phyloP scores from a whole-genome alignment of 2,113 vertebrate genomes.

The Neotoma lepida region DNA sequence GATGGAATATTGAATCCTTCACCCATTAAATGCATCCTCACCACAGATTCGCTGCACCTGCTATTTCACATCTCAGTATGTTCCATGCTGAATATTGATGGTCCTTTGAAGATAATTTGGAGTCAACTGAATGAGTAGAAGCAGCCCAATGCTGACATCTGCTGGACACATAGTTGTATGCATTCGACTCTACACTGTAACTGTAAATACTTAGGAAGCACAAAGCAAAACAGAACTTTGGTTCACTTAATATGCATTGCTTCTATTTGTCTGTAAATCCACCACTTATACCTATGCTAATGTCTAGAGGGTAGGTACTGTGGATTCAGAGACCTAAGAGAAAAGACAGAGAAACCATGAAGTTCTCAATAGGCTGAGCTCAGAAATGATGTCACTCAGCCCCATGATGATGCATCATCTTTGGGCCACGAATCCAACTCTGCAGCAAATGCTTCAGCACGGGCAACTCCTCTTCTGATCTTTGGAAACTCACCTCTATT shows the following conservation, averaged over 20 bases:
- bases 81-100: constrained; percentile 83
- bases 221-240: not conserved
- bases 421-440: not conserved
- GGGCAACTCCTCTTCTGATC: not conserved
- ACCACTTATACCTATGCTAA: not conserved
- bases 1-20: constrained; percentile 82
- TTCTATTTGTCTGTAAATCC: not conserved
- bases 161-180: constrained; percentile 42
- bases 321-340: not conserved
- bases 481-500: not conserved
- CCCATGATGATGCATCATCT: not conserved
- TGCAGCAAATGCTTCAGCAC: not conserved
- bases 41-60: constrained; percentile 84
- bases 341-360: not conserved
- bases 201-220: not conserved
- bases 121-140: constrained; percentile 9
- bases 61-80: constrained; percentile 82
- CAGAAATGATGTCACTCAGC: not conserved
- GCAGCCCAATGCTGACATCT: constrained; percentile 76
- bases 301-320: not conserved
- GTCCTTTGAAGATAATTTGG: constrained; percentile 59
- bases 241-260: not conserved
- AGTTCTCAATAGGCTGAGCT: not conserved
- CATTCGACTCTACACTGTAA: not conserved
- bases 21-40: constrained; percentile 76